These are phyloP conservation scores for Platanista minor DNA, from an alignment of 2,113 vertebrate genomes.

Conservation along the genomic window DNA sequence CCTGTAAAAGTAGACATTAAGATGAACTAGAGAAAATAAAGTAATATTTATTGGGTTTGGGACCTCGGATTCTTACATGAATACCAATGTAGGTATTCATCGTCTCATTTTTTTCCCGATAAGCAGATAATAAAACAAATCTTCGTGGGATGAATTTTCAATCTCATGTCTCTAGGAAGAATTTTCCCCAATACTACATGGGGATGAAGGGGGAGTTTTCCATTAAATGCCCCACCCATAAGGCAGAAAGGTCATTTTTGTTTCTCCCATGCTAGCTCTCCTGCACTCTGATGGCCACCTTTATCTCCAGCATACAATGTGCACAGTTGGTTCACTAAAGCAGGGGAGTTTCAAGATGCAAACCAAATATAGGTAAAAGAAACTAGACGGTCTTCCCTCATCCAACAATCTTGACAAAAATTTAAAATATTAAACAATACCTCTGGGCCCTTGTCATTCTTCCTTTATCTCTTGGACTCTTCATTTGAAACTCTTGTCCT, in stretches of 20 bases:
- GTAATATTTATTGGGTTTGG: neutral
- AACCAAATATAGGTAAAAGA: neutral
- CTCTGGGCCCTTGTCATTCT: neutral
- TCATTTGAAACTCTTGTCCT: neutral
- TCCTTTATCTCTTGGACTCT: neutral
- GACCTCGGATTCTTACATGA: neutral
- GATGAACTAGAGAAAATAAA: neutral
- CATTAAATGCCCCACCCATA: rapidly evolving
- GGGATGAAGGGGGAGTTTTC: neutral
- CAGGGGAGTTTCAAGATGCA: neutral
- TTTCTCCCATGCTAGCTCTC: neutral
- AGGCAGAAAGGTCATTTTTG: neutral
- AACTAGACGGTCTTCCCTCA: neutral
- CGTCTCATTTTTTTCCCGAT: neutral
- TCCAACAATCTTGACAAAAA: neutral
- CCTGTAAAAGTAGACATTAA: neutral
- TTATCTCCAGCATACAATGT: neutral
- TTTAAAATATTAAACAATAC: neutral
- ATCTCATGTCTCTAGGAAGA: neutral
- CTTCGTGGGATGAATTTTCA: neutral
- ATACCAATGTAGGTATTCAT: neutral
- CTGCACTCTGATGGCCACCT: neutral
- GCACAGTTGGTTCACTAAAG: neutral
- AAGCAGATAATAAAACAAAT: neutral
- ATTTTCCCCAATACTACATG: neutral